Conservation (phyloP, 2,888 invertebrate species). For the Drosophila ochracea region DNA sequence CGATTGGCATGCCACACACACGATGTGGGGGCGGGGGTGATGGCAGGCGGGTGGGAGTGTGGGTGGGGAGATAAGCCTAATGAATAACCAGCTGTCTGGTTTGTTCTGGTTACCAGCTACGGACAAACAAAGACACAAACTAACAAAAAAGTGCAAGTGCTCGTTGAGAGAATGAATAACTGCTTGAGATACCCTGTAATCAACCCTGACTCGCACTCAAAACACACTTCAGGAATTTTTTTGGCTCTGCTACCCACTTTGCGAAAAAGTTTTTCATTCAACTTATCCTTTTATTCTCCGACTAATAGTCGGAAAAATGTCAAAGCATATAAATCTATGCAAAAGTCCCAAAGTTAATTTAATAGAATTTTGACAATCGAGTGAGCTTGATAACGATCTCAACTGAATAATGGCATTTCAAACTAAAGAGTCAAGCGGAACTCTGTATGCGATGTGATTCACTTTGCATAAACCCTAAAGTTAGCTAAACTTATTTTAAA, state of each 20-base stretch:
- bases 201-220: neutral
- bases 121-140: conserved; percentile 6
- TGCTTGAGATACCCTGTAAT: conserved; percentile 3
- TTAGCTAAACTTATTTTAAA: neutral
- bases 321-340: neutral
- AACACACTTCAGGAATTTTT: no score
- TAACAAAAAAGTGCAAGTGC: conserved; percentile 17
- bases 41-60: no score
- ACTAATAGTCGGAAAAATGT: neutral
- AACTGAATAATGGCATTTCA: neutral
- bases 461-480: neutral
- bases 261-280: neutral
- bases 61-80: conserved; percentile 41
- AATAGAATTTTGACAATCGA: neutral
- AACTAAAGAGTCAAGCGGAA: neutral
- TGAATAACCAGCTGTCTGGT: conserved; percentile 47
- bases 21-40: no score
- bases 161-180: neutral
- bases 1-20: conserved; percentile 42
- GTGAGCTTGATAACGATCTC: neutral
- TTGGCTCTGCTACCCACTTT: no score
- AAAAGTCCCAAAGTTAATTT: neutral
- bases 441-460: neutral
- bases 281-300: neutral
- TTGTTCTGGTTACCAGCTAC: conserved; percentile 6